A percentile compares a stretch with the other conserved stretches of the same genome.
These are phyloP conservation scores for Aphrophora alni DNA, from an alignment of 2,888 invertebrate species.

Conservation along the genomic window DNA sequence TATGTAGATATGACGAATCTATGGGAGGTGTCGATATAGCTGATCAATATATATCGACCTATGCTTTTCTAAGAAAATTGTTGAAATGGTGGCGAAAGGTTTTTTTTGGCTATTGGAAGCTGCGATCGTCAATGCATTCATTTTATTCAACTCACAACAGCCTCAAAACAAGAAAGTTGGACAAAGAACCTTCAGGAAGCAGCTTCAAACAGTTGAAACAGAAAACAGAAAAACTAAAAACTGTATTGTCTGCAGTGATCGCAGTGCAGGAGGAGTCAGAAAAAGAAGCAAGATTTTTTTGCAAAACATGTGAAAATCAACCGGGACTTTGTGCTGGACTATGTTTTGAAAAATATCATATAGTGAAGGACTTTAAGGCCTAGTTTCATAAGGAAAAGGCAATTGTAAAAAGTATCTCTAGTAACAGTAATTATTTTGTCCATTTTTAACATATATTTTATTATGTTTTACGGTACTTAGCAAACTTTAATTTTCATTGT, in stretches of 20 bases:
- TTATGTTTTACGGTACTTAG: no score
- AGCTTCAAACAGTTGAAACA: conserved; percentile 14
- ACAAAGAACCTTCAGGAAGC: conserved; percentile 22
- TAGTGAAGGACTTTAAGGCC: no score
- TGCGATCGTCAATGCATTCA: conserved; percentile 7
- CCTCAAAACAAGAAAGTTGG: conserved; percentile 19
- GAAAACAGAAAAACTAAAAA: conserved; percentile 3
- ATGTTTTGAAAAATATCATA: no score
- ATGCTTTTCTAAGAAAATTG: neutral
- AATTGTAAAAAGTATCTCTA: no score
- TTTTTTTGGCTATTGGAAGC: conserved; percentile 18
- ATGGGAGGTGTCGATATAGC: conserved; percentile 19
- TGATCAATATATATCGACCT: conserved; percentile 12
- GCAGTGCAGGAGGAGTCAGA: neutral
- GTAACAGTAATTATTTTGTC: no score
- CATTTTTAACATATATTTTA: no score
- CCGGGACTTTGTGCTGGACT: no score
- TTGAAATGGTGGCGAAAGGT: conserved; percentile 17
- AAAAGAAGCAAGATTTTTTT: conserved; percentile 16
- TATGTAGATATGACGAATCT: neutral
- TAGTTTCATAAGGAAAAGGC: no score
- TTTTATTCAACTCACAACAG: neutral
- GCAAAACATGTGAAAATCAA: conserved; percentile 11
- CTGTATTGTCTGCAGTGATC: conserved; percentile 16
- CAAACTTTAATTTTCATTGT: no score